Base-by-base conservation (phyloP, 2,888 invertebrate genomes). In the Xestia rhomboidea region DNA sequence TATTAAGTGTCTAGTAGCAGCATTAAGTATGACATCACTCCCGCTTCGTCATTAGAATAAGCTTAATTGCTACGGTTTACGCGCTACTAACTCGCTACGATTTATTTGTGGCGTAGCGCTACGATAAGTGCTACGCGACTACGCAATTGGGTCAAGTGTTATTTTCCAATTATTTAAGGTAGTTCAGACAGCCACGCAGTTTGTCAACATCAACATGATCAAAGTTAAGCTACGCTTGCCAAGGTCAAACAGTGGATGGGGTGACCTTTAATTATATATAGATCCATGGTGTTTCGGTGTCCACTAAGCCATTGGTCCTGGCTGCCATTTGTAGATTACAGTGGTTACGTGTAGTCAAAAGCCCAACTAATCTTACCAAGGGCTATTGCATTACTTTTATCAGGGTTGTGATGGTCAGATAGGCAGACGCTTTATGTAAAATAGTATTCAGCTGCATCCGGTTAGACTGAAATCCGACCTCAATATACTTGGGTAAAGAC, bases 41-140 rank as follows among this genome's bases (percentile, higher is more conserved):
- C 30, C 51, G 2, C 60, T 67, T 38, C 46, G 30, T 66, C 44
- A 84, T 81, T 72, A 84, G 15, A 80, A 66, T 44, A 54, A 18
- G 18, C 73, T 76, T 69, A 54, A 81, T 81, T 84, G 66, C 73
- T 84, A 69, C 49, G 84, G n/a, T 66, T 62, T 54, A 63, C 46
- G 72, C 13, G 72, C 83, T 85, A 82, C 82, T 71, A 63, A 68
- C 51, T 34, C 18, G 68, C 82, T 83, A 82, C 74, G 77, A 63
- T 34, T 70, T 62, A 72, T 76, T 75, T 27, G 41, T 51, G n/a
- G 49, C 69, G 54, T 60, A 72, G 64, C 51, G 77, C 77, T 85
- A 83, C 77, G 86, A 2, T 49, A 44, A 79, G 44, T 83, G 63
- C 68, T 78, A 81, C 62, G 78, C 13, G 30, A 44, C 68, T 77